Percentiles rank a stretch among this genome's conserved stretches.
These are phyloP conservation scores for Drosophila simulans DNA, from an alignment of 1,140 invertebrate species.

Conservation along the genomic window DNA sequence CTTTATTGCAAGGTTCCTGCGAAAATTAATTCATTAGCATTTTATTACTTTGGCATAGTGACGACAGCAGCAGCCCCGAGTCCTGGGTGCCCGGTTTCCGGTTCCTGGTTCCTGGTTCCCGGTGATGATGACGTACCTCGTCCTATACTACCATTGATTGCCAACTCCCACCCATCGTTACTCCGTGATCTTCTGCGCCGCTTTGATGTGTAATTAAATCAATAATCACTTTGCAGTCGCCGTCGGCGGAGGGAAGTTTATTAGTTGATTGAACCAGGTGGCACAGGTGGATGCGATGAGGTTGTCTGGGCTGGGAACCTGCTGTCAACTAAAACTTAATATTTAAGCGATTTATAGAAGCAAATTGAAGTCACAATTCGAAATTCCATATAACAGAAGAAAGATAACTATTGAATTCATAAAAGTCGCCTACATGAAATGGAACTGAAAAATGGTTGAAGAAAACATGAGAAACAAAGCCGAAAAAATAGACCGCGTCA, in stretches of 20 bases:
- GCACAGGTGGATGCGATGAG: constrained; percentile 29
- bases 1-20: constrained; percentile 66
- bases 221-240: constrained; percentile 70
- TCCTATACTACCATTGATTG: constrained; percentile 11
- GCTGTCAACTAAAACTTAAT: neutral
- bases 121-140: constrained; percentile 7
- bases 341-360: too few species aligned
- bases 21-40: constrained; percentile 82
- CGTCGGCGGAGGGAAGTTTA: constrained; percentile 40
- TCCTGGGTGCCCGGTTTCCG: neutral
- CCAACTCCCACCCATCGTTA: neutral
- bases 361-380: too few species aligned
- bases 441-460: neutral
- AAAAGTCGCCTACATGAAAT: neutral
- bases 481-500: constrained; percentile 5
- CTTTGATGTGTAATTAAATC: constrained; percentile 83
- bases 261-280: constrained; percentile 50
- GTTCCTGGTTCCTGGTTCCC: neutral
- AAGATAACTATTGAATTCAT: too few species aligned
- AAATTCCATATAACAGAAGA: too few species aligned
- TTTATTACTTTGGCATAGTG: constrained; percentile 65
- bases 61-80: constrained; percentile 14
- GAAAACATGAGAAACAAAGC: neutral
- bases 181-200: constrained; percentile 20
- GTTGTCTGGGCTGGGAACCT: neutral